Base-by-base conservation (phyloP, 2,888 invertebrate genomes). In the Drosophila tripunctata region DNA sequence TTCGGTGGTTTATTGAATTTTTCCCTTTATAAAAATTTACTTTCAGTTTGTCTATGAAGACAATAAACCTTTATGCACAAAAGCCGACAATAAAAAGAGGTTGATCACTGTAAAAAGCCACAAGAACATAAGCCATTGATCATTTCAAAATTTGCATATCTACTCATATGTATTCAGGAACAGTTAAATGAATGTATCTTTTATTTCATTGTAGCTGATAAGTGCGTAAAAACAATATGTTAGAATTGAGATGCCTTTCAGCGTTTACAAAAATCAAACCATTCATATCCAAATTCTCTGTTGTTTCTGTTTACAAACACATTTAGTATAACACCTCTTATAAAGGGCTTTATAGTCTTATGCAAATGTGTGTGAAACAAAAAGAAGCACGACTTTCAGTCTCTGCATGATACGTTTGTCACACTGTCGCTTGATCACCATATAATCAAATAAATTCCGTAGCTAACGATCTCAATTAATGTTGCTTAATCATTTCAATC, bases 161-260 rank as follows among this genome's bases (percentile, higher is more conserved):
- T 27, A 61, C 54, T 40, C 38, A 40, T 27, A 24, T 14, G 24
- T 41, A 40, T 7, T 24, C 24, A 27, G n/a, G n/a, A 27, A 27
- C 10, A 3, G 10, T 6, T 27, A 38, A 45, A 60, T 50, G 17
- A 5, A 45, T 38, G 30, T 33, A n/a, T 33, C 35, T 43, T 36
- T 36, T 52, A 35, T 12, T 44, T 7, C 14, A 35, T 35, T 58
- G 17, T 31, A 15, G 2, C 31, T 21, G 27, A 8, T 12, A 33
- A 40, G 30, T 36, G 41, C 24, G 21, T 54, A 52, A 60, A 67
- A 31, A 54, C 44, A 40, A 68, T 14, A 51, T 21, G 30, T 38
- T 30, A 3, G 19, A 27, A 30, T 40, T 51, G 19, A 51, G 12
- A 10, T 4, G 5, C 21, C 19, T 22, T 15, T 48, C 24, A 40